These are phyloP conservation scores for Ochropleura plecta DNA, from an alignment of 2,888 invertebrate species.

Conservation along the genomic window DNA sequence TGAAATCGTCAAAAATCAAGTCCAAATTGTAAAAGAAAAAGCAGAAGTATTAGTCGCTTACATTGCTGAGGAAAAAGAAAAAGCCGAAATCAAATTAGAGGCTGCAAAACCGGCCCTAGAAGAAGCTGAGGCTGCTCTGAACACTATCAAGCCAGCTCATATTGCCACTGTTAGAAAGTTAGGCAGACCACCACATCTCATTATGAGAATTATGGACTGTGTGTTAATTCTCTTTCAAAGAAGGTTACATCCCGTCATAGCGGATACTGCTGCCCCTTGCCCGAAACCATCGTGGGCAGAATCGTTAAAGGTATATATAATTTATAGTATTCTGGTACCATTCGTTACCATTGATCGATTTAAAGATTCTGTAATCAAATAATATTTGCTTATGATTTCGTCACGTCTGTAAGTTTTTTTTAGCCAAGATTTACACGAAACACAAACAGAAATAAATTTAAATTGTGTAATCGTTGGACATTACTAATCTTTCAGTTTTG, in stretches of 20 bases:
- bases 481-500: constrained; percentile 42
- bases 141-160: constrained; percentile 99
- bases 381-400: neutral
- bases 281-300: constrained; percentile 99
- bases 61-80: constrained; percentile 97
- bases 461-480: neutral
- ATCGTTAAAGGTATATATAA: constrained; percentile 94
- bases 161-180: constrained; percentile 98
- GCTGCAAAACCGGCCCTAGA: constrained; percentile 98
- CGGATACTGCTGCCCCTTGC: constrained; percentile 95
- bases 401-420: neutral
- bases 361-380: neutral
- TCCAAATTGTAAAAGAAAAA: constrained; percentile 98
- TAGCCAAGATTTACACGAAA: too few species aligned
- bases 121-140: constrained; percentile 98
- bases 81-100: constrained; percentile 97
- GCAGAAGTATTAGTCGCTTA: constrained; percentile 96
- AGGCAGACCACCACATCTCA: constrained; percentile 98
- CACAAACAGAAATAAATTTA: too few species aligned
- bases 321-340: constrained; percentile 9
- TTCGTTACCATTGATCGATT: neutral
- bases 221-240: constrained; percentile 98
- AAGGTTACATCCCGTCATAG: constrained; percentile 94
- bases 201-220: constrained; percentile 99
- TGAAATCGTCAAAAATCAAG: constrained; percentile 98